Evolutionary conservation across 2,888 invertebrate species (phyloP).

Genomic region (Allolobophora icterica): DNA sequence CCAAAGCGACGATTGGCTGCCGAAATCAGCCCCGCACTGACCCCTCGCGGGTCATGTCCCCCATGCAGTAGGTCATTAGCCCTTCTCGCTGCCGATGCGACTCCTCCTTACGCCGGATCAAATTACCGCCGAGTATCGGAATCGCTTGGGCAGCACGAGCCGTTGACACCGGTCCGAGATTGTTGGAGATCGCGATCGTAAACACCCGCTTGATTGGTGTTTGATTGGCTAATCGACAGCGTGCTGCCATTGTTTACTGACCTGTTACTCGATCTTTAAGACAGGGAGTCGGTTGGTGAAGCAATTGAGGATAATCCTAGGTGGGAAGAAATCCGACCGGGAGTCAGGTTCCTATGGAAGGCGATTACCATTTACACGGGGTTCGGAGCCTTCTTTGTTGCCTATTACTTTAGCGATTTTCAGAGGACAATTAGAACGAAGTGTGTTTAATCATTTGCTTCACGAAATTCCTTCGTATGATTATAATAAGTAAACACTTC

Average conservation of each 20-base stretch:
- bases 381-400: too few species aligned
- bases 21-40: neutral
- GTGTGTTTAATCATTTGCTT: too few species aligned
- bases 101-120: neutral
- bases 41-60: neutral
- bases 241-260: neutral
- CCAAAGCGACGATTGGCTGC: slow-evolving; percentile 17
- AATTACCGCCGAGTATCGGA: neutral
- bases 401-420: too few species aligned
- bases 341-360: neutral
- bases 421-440: too few species aligned
- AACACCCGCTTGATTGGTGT: neutral
- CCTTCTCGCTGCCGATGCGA: neutral
- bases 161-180: neutral
- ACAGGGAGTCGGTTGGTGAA: neutral
- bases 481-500: too few species aligned
- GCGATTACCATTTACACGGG: neutral
- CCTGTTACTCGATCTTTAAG: neutral
- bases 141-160: neutral
- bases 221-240: neutral
- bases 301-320: neutral
- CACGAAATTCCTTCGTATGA: too few species aligned
- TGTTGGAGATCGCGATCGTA: neutral
- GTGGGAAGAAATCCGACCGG: neutral
- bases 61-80: neutral